Base-by-base conservation (phyloP, 2,797 vertebrate genomes). In the Microctenopoma stevenorrisi region DNA sequence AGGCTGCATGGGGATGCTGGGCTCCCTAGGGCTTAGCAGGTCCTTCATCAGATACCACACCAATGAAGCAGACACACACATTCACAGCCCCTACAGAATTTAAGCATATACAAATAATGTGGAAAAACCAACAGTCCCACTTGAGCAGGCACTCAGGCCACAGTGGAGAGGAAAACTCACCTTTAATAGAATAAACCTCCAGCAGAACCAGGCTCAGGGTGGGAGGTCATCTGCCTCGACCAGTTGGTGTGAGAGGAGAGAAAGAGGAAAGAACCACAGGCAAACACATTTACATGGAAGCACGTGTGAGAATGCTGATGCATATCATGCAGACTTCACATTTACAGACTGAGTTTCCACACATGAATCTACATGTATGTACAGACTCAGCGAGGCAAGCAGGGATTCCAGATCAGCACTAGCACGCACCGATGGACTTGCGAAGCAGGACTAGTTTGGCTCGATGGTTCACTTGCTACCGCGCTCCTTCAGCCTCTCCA, bases 1-100 rank as follows among this genome's bases (percentile, higher is more conserved):
- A 84, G 76, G 79, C 70, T 88, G 3, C 16, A 73, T 77, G 84
- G 86, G 89, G 91, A 91, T 86, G 88, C 78, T 66, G 6, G 58
- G 53, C 37, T 53, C 77, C 76, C 67, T 57, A 1, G 1, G 74
- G 78, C 72, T 81, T 65, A 75, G 66, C 78, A 14, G 78, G 68
- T 44, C 74, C 83, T 78, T 85, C 64, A 88, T 92, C 84, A 90
- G 82, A 88, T 86, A 85, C 65, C 70, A 65, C 56, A 62, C 38
- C 52, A 61, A 68, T 71, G 70, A 76, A 84, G 68, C 33, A 47
- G 47, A 62, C 64, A 63, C 76, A 64, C 59, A 65, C 64, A 72
- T 51, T 37, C 48, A 22, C 22, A 22, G 22, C 22, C 22, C 22
- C 22, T 22, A 22, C 22, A 22, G 22, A 22, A 22, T 22, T 22